A percentile compares a stretch with the other conserved stretches of the same genome.
phyloP scores from a whole-genome alignment of 2,888 invertebrate species.

The Pseudococcus longispinus region DNA sequence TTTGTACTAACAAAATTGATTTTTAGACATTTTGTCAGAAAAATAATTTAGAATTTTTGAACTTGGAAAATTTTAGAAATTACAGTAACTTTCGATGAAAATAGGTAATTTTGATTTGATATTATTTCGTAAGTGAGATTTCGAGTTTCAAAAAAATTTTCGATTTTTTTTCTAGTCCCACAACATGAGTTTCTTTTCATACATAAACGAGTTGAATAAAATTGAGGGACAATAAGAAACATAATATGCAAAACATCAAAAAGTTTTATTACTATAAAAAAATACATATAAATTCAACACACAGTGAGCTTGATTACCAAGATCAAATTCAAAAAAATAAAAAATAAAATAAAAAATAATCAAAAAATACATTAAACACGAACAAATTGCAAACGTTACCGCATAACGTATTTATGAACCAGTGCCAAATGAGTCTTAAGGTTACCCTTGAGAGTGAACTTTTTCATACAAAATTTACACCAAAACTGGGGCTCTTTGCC shows the following conservation, averaged over 20 bases:
- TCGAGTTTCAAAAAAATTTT: too few relatives aligned
- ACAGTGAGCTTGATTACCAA: background rate
- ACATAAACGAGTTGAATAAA: background rate
- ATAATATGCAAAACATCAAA: background rate
- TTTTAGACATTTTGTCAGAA: too few relatives aligned
- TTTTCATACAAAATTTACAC: constrained; percentile 59
- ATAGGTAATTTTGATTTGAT: too few relatives aligned
- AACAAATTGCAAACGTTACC: background rate
- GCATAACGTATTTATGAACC: constrained; percentile 50
- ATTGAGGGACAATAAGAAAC: background rate
- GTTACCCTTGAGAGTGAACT: constrained; percentile 62
- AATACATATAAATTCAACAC: background rate
- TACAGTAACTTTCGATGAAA: too few relatives aligned
- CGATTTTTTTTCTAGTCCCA: too few relatives aligned
- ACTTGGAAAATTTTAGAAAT: too few relatives aligned
- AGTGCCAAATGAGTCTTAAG: constrained; percentile 63
- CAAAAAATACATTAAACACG: background rate
- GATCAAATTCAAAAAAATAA: background rate
- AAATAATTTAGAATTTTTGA: too few relatives aligned
- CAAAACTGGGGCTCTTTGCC: constrained; percentile 59
- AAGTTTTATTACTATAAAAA: background rate
- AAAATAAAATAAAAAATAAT: background rate
- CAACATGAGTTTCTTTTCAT: too few relatives aligned
- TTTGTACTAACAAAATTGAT: too few relatives aligned
- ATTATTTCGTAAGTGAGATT: too few relatives aligned